Conservation (phyloP, 2,113 vertebrate genomes). For the Columba janthina region DNA sequence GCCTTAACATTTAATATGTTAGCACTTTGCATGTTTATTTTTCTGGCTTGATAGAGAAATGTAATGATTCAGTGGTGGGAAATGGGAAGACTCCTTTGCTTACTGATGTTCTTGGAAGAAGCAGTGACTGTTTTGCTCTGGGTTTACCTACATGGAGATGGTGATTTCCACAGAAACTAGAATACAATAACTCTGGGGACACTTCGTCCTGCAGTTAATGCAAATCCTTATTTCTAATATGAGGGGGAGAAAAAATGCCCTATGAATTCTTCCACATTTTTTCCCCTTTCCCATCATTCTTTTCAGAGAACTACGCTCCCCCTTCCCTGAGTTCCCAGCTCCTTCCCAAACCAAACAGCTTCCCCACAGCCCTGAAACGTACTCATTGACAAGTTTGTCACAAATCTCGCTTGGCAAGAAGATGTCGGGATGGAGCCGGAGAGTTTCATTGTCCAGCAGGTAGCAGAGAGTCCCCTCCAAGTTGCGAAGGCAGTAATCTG, state of each 20-base stretch:
- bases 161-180: neutral
- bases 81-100: neutral
- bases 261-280: neutral
- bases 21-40: neutral
- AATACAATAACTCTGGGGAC: neutral
- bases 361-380: conserved; percentile 22
- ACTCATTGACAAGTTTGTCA: conserved; percentile 94
- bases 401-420: conserved; percentile 98
- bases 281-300: neutral
- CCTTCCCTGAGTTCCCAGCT: neutral
- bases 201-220: neutral
- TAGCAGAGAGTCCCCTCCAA: conserved; percentile 93
- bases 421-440: conserved; percentile 88
- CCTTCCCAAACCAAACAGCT: neutral
- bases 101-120: neutral
- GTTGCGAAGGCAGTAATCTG: conserved; percentile 92
- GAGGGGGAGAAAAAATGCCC: neutral
- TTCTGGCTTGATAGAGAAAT: neutral
- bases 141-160: neutral
- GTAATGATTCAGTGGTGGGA: neutral
- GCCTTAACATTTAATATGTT: neutral
- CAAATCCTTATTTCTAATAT: neutral
- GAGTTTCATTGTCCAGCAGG: conserved; percentile 85
- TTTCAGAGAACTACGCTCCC: neutral
- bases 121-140: neutral